phyloP scores from a whole-genome alignment of 1,140 invertebrate species.

The Halesus radiatus region DNA sequence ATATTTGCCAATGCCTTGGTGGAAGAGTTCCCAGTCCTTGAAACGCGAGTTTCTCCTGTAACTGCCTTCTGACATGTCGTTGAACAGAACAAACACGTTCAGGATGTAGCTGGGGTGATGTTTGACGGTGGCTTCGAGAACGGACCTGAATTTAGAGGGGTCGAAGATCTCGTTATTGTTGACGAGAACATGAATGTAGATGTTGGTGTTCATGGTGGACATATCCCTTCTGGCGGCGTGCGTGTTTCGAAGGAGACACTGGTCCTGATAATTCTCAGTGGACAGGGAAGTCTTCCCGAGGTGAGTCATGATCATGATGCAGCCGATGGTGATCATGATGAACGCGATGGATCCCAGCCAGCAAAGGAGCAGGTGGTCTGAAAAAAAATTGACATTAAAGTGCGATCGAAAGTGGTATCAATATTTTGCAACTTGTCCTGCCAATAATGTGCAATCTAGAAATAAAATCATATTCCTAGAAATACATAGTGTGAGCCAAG shows the following conservation, averaged over 20 bases:
- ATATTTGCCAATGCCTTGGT: slow-evolving; percentile 40
- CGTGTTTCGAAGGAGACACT: slow-evolving; percentile 20
- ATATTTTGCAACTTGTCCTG: no score
- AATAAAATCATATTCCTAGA: no score
- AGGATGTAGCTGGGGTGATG: slow-evolving; percentile 47
- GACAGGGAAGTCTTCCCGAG: neutral
- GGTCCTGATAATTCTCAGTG: slow-evolving; percentile 28
- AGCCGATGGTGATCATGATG: slow-evolving; percentile 42
- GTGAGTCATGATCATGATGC: slow-evolving; percentile 39
- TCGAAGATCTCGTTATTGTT: slow-evolving; percentile 49
- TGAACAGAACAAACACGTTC: slow-evolving; percentile 49
- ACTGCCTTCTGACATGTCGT: slow-evolving; percentile 44
- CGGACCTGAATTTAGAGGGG: slow-evolving; percentile 27
- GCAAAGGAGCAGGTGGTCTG: slow-evolving; percentile 51
- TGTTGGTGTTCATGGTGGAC: slow-evolving; percentile 39
- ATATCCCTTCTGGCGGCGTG: slow-evolving; percentile 11
- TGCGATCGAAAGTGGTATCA: no score
- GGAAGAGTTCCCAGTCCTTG: slow-evolving; percentile 52
- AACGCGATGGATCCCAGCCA: slow-evolving; percentile 49
- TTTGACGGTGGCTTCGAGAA: slow-evolving; percentile 28
- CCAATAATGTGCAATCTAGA: no score
- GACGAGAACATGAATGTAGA: slow-evolving; percentile 51
- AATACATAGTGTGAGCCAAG: no score
- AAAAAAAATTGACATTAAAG: neutral
- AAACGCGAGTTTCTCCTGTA: slow-evolving; percentile 52